Evolutionary conservation across 2,113 vertebrate genomes (phyloP).

Genomic region (Delphinapterus leucas): DNA sequence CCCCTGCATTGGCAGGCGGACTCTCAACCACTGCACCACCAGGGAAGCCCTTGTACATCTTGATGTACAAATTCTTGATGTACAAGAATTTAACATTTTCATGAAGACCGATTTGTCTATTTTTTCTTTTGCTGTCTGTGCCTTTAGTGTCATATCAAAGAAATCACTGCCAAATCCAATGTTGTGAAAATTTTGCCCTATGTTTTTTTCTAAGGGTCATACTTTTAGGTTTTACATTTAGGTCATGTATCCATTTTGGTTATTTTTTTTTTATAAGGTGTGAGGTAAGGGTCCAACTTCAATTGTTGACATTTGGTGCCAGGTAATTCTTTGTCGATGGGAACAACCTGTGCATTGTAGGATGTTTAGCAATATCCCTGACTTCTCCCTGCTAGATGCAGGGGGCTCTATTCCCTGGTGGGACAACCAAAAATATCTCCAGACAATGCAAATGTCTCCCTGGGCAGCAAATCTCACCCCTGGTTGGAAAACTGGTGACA

Average conservation of each 20-base stretch:
- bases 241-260: background rate
- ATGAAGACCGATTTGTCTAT: background rate
- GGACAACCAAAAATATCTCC: background rate
- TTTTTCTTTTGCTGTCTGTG: background rate
- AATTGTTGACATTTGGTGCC: background rate
- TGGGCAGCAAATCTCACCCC: background rate
- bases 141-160: background rate
- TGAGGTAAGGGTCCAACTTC: background rate
- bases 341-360: background rate
- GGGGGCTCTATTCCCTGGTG: background rate
- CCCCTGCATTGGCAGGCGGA: no score
- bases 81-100: background rate
- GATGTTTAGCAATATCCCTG: background rate
- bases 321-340: background rate
- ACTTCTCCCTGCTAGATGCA: background rate
- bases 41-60: no score
- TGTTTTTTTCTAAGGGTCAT: background rate
- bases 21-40: no score
- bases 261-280: background rate
- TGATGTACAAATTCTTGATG: background rate
- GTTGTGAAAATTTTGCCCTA: background rate
- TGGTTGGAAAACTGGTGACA: background rate
- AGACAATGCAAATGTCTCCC: background rate
- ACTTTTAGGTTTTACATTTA: background rate
- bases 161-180: background rate